These are phyloP conservation scores for Siniperca scherzeri DNA, from an alignment of 2,797 vertebrate species.

Conservation along the genomic window DNA sequence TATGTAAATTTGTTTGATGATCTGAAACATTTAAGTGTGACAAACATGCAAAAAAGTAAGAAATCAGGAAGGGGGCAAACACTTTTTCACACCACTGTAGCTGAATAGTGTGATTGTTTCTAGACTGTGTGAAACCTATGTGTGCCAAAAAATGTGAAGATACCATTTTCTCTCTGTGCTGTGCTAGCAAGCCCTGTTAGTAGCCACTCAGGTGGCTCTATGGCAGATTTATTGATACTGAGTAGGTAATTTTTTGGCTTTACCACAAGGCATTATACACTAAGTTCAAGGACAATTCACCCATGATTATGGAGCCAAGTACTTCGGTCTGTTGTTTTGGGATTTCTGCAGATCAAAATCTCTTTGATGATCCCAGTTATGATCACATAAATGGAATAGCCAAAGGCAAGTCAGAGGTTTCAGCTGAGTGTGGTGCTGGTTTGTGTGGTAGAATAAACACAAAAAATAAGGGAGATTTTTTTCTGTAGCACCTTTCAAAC, in stretches of 20 bases:
- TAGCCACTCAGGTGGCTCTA: constrained; percentile 34
- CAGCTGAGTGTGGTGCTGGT: background rate
- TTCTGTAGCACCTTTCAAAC: background rate
- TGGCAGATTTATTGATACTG: constrained; percentile 31
- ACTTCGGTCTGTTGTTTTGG: background rate
- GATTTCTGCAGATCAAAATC: constrained; percentile 21
- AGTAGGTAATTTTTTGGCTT: constrained; percentile 25
- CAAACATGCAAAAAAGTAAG: too few species aligned
- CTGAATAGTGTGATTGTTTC: constrained; percentile 27
- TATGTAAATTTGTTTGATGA: too few species aligned
- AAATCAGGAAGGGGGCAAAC: too few species aligned
- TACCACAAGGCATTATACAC: constrained; percentile 19
- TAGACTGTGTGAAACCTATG: background rate
- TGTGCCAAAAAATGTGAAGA: constrained; percentile 48
- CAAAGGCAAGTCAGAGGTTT: background rate
- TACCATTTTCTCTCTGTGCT: constrained; percentile 7
- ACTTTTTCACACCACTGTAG: background rate
- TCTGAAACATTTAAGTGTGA: too few species aligned
- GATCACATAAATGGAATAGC: constrained; percentile 2
- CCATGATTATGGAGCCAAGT: constrained; percentile 38
- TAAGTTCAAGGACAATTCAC: constrained; percentile 45
- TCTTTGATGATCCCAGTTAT: constrained; percentile 18
- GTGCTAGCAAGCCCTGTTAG: constrained; percentile 11
- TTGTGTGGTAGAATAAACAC: background rate
- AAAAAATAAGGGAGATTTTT: background rate